Percentiles rank a stretch among this genome's conserved stretches.
Evolutionary conservation across 2,113 vertebrate species (phyloP).

Genomic region (Plestiodon gilberti): DNA sequence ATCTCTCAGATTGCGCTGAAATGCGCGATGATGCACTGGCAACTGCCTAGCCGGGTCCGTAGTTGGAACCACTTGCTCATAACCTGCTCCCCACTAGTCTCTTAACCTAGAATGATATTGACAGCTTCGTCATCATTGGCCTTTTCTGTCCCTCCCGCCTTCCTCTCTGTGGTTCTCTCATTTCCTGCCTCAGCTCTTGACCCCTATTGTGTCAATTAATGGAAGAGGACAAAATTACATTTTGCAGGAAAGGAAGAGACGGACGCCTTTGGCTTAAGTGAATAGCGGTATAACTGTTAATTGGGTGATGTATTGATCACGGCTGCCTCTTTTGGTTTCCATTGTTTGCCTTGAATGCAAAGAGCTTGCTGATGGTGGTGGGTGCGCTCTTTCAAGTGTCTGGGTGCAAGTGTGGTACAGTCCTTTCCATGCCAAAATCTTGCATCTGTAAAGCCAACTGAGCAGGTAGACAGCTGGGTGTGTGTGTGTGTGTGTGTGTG

Average conservation of each 20-base stretch:
- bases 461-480: not conserved
- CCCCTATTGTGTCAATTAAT: slow-evolving; percentile 17
- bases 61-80: not conserved
- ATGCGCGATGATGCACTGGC: too few species aligned
- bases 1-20: too few species aligned
- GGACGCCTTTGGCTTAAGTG: slow-evolving; percentile 58
- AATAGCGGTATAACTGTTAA: slow-evolving; percentile 70
- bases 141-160: not conserved
- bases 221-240: slow-evolving; percentile 23
- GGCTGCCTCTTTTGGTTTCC: slow-evolving; percentile 62
- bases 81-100: not conserved
- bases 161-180: not conserved
- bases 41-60: not conserved
- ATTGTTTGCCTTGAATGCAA: slow-evolving; percentile 31
- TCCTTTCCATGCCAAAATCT: not conserved
- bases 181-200: not conserved
- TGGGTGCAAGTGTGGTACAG: not conserved
- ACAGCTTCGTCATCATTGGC: not conserved
- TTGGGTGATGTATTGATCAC: slow-evolving; percentile 70
- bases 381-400: not conserved
- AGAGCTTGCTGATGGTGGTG: not conserved
- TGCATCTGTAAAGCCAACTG: not conserved
- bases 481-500: too few species aligned
- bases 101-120: not conserved
- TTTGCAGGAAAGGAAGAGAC: slow-evolving; percentile 12